Percentiles rank a stretch among this genome's conserved stretches.
Conservation (phyloP, 2,113 vertebrate genomes). For the Lutjanus erythropterus region DNA sequence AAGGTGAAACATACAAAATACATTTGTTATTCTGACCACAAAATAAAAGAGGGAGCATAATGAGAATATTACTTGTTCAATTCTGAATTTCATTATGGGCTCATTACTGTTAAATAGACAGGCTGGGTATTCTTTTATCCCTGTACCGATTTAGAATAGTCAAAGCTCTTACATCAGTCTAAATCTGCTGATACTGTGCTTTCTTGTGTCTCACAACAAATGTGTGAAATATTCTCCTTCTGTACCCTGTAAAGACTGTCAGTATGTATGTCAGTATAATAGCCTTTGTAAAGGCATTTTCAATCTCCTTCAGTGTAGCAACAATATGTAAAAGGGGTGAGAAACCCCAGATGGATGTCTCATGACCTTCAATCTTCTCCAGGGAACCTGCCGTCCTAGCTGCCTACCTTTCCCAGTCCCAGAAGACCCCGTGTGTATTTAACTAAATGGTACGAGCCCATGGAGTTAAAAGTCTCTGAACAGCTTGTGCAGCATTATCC, state of each 20-base stretch:
- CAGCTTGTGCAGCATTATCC: conserved; percentile 37
- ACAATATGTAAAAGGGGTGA: not conserved
- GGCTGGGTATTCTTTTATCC: not conserved
- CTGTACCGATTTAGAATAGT: not conserved
- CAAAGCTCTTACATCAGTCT: not conserved
- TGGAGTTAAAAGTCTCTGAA: conserved; percentile 11
- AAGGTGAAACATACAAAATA: not conserved
- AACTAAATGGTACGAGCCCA: not conserved
- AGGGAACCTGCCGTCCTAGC: not conserved
- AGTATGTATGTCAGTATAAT: not conserved
- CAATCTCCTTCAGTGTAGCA: not conserved
- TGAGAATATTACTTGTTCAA: not conserved
- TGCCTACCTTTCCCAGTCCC: not conserved
- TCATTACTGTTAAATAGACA: not conserved
- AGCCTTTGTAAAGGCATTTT: not conserved
- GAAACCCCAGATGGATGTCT: conserved; percentile 2
- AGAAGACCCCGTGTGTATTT: conserved; percentile 19
- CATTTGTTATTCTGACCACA: not conserved
- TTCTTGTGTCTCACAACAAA: not conserved
- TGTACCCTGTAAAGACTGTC: too few species aligned
- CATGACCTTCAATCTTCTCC: not conserved
- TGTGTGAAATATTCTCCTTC: not conserved
- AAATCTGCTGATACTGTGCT: too few species aligned
- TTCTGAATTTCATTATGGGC: not conserved
- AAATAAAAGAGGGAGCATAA: not conserved